Evolutionary conservation across 2,797 vertebrate species (phyloP).

Genomic region (Ammospiza maritima): DNA sequence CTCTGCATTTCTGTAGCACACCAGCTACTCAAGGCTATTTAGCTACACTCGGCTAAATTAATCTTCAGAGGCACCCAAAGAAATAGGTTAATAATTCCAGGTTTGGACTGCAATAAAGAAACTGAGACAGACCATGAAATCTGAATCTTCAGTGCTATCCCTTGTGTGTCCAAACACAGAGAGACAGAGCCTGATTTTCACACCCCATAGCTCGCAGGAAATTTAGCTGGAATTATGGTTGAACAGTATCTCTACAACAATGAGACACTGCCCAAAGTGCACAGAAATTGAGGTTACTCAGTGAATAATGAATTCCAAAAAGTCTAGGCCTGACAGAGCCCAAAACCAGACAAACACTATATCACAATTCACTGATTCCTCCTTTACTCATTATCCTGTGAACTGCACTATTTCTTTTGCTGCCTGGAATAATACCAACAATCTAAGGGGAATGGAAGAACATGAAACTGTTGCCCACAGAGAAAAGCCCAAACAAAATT

Average conservation of each 20-base stretch:
- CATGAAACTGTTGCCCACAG: neutral
- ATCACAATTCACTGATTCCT: neutral
- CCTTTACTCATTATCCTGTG: neutral
- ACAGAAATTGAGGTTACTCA: neutral
- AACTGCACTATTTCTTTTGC: neutral
- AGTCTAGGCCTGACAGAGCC: neutral
- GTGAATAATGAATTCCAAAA: neutral
- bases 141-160: slow-evolving; percentile 8
- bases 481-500: neutral
- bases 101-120: neutral
- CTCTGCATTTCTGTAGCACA: neutral
- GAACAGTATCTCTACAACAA: neutral
- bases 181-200: neutral
- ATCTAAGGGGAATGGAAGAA: neutral
- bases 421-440: neutral
- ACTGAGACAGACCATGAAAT: slow-evolving; percentile 26
- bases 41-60: neutral
- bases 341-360: neutral
- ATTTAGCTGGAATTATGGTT: slow-evolving; percentile 1
- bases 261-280: neutral
- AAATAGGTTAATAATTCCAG: slow-evolving; percentile 23
- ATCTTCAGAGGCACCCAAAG: slow-evolving; percentile 8
- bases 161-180: neutral
- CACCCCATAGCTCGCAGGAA: neutral
- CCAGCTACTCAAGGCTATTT: neutral